Percentiles rank a stretch among this genome's conserved stretches.
phyloP scores from a whole-genome alignment of 2,113 vertebrate genomes.

The Rhinopomastus cyanomelas region DNA sequence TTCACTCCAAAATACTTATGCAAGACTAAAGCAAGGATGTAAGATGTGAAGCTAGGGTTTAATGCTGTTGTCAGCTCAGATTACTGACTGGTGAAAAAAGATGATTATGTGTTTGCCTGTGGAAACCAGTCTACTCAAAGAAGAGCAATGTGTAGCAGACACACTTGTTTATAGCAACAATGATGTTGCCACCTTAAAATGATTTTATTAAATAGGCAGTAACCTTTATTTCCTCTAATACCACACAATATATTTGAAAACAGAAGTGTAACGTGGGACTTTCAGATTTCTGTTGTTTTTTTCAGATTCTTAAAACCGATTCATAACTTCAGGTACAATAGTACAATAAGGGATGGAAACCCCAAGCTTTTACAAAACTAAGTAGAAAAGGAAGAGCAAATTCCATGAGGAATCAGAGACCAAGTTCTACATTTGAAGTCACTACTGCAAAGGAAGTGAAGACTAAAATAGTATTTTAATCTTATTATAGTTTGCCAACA shows the following conservation, averaged over 20 bases:
- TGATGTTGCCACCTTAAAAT: background rate
- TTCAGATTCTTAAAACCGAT: background rate
- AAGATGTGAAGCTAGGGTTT: background rate
- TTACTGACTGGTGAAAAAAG: background rate
- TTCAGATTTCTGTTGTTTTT: background rate
- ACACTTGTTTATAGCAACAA: background rate
- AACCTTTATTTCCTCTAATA: background rate
- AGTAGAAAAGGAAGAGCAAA: background rate
- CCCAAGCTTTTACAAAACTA: background rate
- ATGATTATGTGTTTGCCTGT: background rate
- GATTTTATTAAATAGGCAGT: background rate
- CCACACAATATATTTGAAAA: background rate
- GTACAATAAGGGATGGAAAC: background rate
- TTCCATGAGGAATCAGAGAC: background rate
- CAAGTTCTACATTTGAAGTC: background rate
- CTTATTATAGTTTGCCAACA: conserved; percentile 23
- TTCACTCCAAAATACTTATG: background rate
- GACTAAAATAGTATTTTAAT: conserved; percentile 52
- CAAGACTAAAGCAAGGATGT: background rate
- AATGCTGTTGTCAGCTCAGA: background rate
- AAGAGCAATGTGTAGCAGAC: background rate
- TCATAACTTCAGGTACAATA: background rate
- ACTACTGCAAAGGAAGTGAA: background rate
- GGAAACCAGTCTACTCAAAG: background rate
- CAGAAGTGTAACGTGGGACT: fast-evolving